A percentile compares a stretch with the other conserved stretches of the same genome.
Conservation (phyloP, 2,888 invertebrate genomes). For the Caenorhabditis sp. region DNA sequence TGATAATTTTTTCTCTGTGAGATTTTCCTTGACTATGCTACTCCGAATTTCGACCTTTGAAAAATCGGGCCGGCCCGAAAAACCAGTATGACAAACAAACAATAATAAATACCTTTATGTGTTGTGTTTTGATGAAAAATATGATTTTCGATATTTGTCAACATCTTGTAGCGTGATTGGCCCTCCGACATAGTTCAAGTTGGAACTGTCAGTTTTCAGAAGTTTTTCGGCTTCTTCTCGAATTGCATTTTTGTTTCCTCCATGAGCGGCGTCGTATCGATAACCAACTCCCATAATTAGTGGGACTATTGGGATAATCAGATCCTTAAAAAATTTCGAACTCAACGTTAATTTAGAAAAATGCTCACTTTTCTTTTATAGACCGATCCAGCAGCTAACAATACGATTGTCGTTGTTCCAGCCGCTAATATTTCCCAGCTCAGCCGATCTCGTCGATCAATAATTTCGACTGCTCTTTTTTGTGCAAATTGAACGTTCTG, state of each 20-base stretch:
- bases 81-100: too few species aligned
- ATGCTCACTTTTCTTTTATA: constrained; percentile 43
- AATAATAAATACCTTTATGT: too few species aligned
- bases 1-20: too few species aligned
- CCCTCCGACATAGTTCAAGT: constrained; percentile 20
- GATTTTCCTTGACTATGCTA: too few species aligned
- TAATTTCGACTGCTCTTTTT: constrained; percentile 40
- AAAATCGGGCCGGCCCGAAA: too few species aligned
- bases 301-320: constrained; percentile 58
- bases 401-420: constrained; percentile 43
- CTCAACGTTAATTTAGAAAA: too few species aligned
- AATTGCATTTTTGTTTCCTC: constrained; percentile 36
- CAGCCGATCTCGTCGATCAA: constrained; percentile 41
- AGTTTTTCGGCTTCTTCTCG: constrained; percentile 38
- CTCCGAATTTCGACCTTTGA: too few species aligned
- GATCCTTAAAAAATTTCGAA: too few species aligned
- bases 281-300: constrained; percentile 57
- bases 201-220: constrained; percentile 11
- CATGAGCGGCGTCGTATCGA: constrained; percentile 52
- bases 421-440: constrained; percentile 54
- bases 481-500: constrained; percentile 43
- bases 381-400: constrained; percentile 42
- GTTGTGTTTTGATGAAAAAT: constrained; percentile 5
- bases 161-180: constrained; percentile 46
- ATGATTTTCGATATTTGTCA: constrained; percentile 24